Conservation (phyloP, 1,140 invertebrate species). For the Aphelinus certus region DNA sequence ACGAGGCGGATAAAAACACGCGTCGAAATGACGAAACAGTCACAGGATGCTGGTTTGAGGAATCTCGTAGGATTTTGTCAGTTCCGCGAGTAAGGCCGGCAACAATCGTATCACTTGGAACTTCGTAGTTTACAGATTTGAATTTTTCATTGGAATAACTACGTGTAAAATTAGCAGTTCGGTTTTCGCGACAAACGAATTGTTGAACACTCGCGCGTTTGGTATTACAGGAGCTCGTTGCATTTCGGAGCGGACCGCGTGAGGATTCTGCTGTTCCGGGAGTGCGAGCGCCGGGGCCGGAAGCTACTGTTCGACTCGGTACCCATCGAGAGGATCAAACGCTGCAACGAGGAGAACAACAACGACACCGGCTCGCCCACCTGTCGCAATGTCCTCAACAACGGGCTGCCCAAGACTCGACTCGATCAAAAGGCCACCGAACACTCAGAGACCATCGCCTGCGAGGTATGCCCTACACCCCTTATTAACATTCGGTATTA, state of each 20-base stretch:
- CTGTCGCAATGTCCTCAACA: neutral
- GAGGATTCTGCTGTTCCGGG: slow-evolving; percentile 83
- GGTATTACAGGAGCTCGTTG: slow-evolving; percentile 39
- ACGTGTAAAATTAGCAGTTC: too few species aligned
- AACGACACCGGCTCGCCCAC: neutral
- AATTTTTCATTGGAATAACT: too few species aligned
- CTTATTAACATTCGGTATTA: too few species aligned
- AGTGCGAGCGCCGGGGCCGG: slow-evolving; percentile 83
- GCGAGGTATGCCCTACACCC: slow-evolving; percentile 36
- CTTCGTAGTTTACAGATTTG: too few species aligned
- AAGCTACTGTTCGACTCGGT: slow-evolving; percentile 87
- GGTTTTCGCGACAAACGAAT: too few species aligned
- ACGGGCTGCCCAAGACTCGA: neutral
- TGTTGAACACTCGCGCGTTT: too few species aligned
- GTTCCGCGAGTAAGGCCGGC: too few species aligned
- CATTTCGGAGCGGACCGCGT: slow-evolving; percentile 73
- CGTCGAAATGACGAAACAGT: too few species aligned
- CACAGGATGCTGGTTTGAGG: too few species aligned
- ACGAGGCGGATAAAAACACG: too few species aligned
- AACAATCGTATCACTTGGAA: too few species aligned
- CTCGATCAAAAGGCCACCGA: neutral
- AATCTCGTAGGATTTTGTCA: too few species aligned
- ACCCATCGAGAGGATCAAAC: slow-evolving; percentile 8
- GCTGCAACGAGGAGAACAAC: neutral
- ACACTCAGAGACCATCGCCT: slow-evolving; percentile 11